Percentiles rank a stretch among this genome's conserved stretches.
phyloP scores from a whole-genome alignment of 2,888 invertebrate genomes.

The Scaptodrosophila latifasciaeformis region DNA sequence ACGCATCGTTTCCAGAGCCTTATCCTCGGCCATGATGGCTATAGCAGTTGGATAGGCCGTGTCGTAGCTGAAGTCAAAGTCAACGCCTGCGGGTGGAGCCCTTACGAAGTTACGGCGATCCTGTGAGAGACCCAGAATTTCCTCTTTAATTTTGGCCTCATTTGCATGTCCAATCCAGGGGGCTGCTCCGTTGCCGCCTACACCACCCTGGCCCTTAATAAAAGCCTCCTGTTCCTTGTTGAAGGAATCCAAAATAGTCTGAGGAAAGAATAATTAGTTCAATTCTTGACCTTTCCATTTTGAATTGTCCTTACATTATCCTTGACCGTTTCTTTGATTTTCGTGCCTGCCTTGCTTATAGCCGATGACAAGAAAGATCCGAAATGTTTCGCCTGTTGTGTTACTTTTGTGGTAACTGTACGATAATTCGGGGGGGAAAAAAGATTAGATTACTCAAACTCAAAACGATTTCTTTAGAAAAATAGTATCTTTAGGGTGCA shows the following conservation, averaged over 20 bases:
- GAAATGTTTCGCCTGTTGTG: constrained; percentile 91
- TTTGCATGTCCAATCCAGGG: constrained; percentile 98
- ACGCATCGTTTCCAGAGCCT: constrained; percentile 97
- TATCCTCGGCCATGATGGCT: constrained; percentile 95
- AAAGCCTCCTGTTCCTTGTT: constrained; percentile 98
- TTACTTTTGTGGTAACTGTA: constrained; percentile 89
- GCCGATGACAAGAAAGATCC: constrained; percentile 95
- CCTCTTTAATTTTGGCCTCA: constrained; percentile 94
- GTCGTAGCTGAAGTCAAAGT: constrained; percentile 96
- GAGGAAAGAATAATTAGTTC: constrained; percentile 39
- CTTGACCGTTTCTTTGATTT: constrained; percentile 96
- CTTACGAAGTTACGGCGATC: constrained; percentile 98
- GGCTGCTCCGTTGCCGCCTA: constrained; percentile 81
- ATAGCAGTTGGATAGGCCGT: constrained; percentile 94
- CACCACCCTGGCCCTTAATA: constrained; percentile 87
- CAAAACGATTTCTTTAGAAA: constrained; percentile 1
- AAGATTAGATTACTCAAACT: constrained; percentile 23
- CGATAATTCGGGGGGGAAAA: constrained; percentile 27
- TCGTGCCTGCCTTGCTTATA: constrained; percentile 96
- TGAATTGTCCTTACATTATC: constrained; percentile 97
- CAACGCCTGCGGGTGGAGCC: constrained; percentile 95
- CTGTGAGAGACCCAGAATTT: constrained; percentile 96
- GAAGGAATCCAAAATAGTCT: constrained; percentile 97
- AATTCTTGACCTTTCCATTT: background rate
- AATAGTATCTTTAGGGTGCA: constrained; percentile 17